Percentiles rank a stretch among this genome's conserved stretches.
Conservation (phyloP, 2,888 invertebrate species). For the Isotomurus palustris region DNA sequence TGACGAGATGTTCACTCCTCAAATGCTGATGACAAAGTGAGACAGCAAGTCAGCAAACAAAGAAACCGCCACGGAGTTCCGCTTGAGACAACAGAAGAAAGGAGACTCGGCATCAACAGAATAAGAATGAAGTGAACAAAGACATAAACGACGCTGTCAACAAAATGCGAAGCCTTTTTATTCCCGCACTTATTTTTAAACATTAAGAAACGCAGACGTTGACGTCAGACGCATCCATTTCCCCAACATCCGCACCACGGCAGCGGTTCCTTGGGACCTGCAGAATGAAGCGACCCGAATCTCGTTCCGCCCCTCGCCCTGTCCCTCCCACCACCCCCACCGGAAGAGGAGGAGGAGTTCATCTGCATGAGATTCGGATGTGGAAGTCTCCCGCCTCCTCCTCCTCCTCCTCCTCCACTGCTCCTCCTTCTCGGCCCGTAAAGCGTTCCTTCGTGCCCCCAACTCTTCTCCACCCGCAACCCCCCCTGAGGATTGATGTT, state of each 20-base stretch:
- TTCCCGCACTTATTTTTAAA: not conserved
- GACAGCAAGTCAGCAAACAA: too few relatives aligned
- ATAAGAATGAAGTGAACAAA: not conserved
- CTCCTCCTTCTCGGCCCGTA: slow-evolving; percentile 39
- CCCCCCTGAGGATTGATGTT: slow-evolving; percentile 9
- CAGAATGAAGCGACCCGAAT: slow-evolving; percentile 1
- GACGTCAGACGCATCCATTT: slow-evolving; percentile 69
- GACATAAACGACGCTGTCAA: not conserved
- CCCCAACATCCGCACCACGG: slow-evolving; percentile 86
- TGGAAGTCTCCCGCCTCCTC: slow-evolving; percentile 10
- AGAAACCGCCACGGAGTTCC: too few relatives aligned
- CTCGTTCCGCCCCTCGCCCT: slow-evolving; percentile 17
- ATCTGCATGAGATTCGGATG: slow-evolving; percentile 18
- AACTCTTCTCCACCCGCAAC: too few relatives aligned
- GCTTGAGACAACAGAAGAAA: too few relatives aligned
- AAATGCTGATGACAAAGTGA: too few relatives aligned
- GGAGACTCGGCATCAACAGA: not conserved
- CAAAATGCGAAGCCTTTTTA: not conserved
- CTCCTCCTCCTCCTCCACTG: slow-evolving; percentile 27
- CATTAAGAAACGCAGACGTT: not conserved
- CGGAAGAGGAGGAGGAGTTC: slow-evolving; percentile 18
- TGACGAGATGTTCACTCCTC: too few relatives aligned
- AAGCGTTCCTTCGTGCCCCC: slow-evolving; percentile 25
- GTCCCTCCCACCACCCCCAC: slow-evolving; percentile 62
- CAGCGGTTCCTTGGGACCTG: slow-evolving; percentile 49